Percentiles rank a stretch among this genome's conserved stretches.
Evolutionary conservation across 1,140 invertebrate species (phyloP).

Genomic region (Tribolium madens): DNA sequence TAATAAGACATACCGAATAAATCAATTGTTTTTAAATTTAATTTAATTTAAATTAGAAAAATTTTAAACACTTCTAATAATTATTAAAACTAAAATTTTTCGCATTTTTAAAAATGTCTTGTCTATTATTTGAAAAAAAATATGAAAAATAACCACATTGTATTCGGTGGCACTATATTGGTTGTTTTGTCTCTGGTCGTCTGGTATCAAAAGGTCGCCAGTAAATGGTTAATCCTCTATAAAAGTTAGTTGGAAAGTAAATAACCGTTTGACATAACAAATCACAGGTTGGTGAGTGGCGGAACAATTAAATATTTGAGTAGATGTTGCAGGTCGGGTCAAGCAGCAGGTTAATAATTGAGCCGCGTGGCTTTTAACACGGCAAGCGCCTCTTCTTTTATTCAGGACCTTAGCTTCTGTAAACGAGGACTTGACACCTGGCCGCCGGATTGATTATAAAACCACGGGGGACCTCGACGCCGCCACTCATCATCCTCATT

Average conservation of each 20-base stretch:
- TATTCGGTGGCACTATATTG: not conserved
- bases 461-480: slow-evolving; percentile 58
- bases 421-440: slow-evolving; percentile 66
- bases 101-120: too few relatives aligned
- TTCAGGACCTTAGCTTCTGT: slow-evolving; percentile 64
- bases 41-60: too few relatives aligned
- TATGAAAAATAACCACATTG: not conserved
- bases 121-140: too few relatives aligned
- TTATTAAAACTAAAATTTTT: too few relatives aligned
- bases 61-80: too few relatives aligned
- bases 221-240: slow-evolving; percentile 45
- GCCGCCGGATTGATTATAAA: slow-evolving; percentile 64
- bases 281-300: slow-evolving; percentile 64
- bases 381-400: slow-evolving; percentile 65
- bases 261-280: slow-evolving; percentile 65
- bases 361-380: slow-evolving; percentile 66
- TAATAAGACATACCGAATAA: too few relatives aligned
- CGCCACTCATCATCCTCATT: slow-evolving; percentile 55
- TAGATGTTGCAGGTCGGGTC: slow-evolving; percentile 62
- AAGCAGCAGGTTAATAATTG: slow-evolving; percentile 66
- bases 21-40: too few relatives aligned
- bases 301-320: slow-evolving; percentile 67
- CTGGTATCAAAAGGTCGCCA: slow-evolving; percentile 9
- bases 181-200: not conserved
- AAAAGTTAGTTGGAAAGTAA: slow-evolving; percentile 55